A percentile compares a stretch with the other conserved stretches of the same genome.
Evolutionary conservation across 2,888 invertebrate genomes (phyloP).

Genomic region (Papilio demoleus): DNA sequence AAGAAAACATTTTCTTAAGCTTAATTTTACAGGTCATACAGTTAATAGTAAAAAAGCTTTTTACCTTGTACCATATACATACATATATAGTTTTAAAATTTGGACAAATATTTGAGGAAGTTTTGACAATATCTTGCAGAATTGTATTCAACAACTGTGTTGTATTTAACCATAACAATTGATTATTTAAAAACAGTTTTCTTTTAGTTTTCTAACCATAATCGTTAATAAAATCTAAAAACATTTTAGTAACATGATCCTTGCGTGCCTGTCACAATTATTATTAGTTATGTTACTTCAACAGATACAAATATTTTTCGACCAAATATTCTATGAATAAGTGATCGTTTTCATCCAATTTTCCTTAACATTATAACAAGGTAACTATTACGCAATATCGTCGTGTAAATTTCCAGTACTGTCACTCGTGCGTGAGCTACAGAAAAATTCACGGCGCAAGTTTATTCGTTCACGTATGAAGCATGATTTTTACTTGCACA

Average conservation of each 20-base stretch:
- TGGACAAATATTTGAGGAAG: too few species aligned
- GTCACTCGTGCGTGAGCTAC: conserved; percentile 34
- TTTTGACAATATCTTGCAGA: too few species aligned
- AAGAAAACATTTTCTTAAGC: background rate
- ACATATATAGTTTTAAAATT: too few species aligned
- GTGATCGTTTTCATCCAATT: background rate
- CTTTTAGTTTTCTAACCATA: background rate
- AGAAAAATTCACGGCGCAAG: conserved; percentile 22
- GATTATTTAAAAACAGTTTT: too few species aligned
- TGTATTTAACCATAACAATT: too few species aligned
- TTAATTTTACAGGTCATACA: conserved; percentile 7
- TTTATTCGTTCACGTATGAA: conserved; percentile 37
- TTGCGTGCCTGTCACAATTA: background rate
- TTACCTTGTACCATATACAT: too few species aligned
- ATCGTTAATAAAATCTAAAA: background rate
- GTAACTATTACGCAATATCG: conserved; percentile 31
- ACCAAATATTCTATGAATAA: background rate
- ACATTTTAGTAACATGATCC: too few species aligned
- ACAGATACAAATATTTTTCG: background rate
- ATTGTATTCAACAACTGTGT: too few species aligned
- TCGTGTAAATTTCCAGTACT: conserved; percentile 30
- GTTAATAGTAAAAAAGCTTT: background rate
- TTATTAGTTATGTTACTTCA: background rate
- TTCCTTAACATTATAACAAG: background rate
- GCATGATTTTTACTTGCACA: conserved; percentile 36